Percentiles rank a stretch among this genome's conserved stretches.
phyloP scores from a whole-genome alignment of 2,888 invertebrate genomes.

The Oscheius sp. region DNA sequence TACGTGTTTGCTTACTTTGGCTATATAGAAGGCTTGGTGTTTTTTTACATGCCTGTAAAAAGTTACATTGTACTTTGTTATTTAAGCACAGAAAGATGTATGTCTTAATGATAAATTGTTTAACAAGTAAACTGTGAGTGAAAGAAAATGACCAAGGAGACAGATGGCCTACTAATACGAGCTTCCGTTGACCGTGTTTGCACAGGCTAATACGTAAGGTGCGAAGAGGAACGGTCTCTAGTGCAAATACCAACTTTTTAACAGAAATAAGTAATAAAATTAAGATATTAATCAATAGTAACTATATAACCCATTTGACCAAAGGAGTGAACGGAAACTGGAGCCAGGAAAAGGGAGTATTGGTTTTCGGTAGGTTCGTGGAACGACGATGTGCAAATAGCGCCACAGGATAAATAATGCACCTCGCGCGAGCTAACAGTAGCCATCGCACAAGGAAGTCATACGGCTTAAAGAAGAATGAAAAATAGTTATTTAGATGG shows the following conservation, averaged over 20 bases:
- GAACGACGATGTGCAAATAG: constrained; percentile 37
- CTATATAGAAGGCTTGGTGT: not conserved
- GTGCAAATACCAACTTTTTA: not conserved
- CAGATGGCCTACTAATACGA: not conserved
- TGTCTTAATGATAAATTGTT: too few relatives aligned
- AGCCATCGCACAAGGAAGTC: constrained; percentile 35
- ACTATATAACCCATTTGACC: too few relatives aligned
- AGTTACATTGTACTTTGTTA: too few relatives aligned
- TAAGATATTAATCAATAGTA: too few relatives aligned
- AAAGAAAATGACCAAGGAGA: too few relatives aligned
- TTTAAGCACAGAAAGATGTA: too few relatives aligned
- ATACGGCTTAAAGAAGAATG: not conserved
- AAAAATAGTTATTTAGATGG: not conserved
- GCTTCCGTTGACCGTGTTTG: constrained; percentile 20
- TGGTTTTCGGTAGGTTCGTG: constrained; percentile 37
- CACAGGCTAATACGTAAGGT: constrained; percentile 27
- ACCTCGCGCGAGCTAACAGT: constrained; percentile 36
- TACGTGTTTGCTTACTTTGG: constrained; percentile 13
- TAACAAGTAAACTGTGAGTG: too few relatives aligned
- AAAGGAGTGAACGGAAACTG: not conserved
- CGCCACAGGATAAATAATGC: constrained; percentile 35
- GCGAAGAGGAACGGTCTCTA: constrained; percentile 3
- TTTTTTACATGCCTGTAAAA: constrained; percentile 21
- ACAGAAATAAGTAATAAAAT: too few relatives aligned
- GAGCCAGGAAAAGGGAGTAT: constrained; percentile 21